Conservation (phyloP, 2,113 vertebrate species). For the Lamprologus callipterus region DNA sequence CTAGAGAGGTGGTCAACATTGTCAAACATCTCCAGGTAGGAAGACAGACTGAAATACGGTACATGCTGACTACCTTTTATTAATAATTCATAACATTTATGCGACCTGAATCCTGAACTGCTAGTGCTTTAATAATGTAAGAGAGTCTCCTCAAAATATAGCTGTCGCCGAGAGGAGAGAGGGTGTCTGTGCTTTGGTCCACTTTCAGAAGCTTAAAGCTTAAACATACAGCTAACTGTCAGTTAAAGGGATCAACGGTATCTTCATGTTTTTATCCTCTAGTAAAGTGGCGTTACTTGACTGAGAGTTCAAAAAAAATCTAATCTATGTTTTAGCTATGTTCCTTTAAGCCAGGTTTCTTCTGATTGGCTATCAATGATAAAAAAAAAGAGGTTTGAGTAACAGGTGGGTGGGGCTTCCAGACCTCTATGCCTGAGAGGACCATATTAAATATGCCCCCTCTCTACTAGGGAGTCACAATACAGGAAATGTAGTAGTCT, state of each 20-base stretch:
- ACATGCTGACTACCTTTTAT: background rate
- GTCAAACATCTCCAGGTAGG: conserved; percentile 94
- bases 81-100: background rate
- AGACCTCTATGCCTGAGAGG: background rate
- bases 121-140: background rate
- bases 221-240: background rate
- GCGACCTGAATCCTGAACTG: background rate
- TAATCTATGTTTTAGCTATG: background rate
- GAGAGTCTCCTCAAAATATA: background rate
- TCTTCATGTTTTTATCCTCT: background rate
- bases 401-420: background rate
- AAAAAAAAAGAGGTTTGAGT: background rate
- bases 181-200: background rate
- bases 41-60: background rate
- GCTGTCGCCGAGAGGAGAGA: background rate
- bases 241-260: background rate
- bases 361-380: background rate
- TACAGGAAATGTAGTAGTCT: background rate
- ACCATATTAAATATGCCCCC: background rate
- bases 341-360: background rate
- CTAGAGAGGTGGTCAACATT: conserved; percentile 95
- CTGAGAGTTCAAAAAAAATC: background rate
- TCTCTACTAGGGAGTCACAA: background rate
- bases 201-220: background rate
- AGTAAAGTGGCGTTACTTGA: background rate